Base-by-base conservation (phyloP, 2,797 vertebrate genomes). In the Erpetoichthys calabaricus region DNA sequence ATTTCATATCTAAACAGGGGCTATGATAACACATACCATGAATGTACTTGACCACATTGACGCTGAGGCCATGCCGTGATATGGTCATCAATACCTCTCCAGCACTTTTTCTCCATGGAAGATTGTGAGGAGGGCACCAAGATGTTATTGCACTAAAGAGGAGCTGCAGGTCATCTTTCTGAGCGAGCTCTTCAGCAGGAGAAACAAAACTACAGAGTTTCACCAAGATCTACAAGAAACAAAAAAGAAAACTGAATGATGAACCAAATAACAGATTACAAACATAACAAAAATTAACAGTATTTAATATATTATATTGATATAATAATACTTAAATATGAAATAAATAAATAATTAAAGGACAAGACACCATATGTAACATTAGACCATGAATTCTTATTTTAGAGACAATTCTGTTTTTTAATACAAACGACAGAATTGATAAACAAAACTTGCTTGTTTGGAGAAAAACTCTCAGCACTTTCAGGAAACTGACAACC, bases 131-230 rank as follows among this genome's bases (percentile, higher is more conserved):
- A 43, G 96, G 96, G 64, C 96, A 99, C 94, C 96, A 99, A 56
- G 96, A 99, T 44, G 96, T 99, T 85, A 99, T 98, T 86, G 96
- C 96, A 73, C 94, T 98, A 81, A 99, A 99, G 3, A 99, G 77
- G 65, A 99, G 91, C 83, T 98, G 96, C n/a, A 99, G 91, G 75
- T 99, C 96, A 45, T 99, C 96, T 65, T 98, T 99, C 55, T 98
- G 96, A 49, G 96, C 94, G 75, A 99, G 78, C 65, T 99, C 96
- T 77, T 99, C 96, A 0, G 94, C 93, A 2, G 96, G 96, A 53
- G 94, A 98, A 70, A 99, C 92, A 45, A 91, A 98, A 70, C 87
- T 90, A 79, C 96, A 98, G 68, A 99, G 79, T 70, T 97, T 98
- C 68, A 98, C 96, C 67, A 99, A 79, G 72, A 98, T 98, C 95